A percentile compares a stretch with the other conserved stretches of the same genome.
These are phyloP conservation scores for Tetraodon nigroviridis DNA, from an alignment of 2,113 vertebrate genomes.

Conservation along the genomic window DNA sequence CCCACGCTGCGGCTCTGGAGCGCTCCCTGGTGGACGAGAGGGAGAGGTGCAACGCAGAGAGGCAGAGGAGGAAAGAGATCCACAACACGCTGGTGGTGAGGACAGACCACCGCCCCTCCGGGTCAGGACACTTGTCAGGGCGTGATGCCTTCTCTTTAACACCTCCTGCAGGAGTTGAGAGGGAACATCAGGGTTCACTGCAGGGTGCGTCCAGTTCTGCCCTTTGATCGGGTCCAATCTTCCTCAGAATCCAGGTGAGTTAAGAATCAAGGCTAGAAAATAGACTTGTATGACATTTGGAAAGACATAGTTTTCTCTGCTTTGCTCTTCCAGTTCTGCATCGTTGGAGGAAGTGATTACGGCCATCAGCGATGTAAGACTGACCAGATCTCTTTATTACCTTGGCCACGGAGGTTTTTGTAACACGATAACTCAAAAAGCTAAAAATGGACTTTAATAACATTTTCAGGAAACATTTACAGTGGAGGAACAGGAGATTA, in stretches of 20 bases:
- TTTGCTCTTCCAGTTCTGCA: constrained; percentile 37
- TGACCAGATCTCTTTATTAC: not conserved
- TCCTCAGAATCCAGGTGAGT: constrained; percentile 47
- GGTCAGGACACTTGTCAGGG: not conserved
- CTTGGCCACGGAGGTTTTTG: too few relatives aligned
- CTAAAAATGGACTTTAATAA: too few relatives aligned
- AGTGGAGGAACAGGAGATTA: too few relatives aligned
- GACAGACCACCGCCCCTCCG: not conserved
- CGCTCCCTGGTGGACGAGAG: constrained; percentile 65
- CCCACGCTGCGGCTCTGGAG: constrained; percentile 56
- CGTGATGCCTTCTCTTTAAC: not conserved
- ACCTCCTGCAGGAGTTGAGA: constrained; percentile 63
- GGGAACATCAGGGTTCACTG: constrained; percentile 77
- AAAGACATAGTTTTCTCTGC: not conserved
- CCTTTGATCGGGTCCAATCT: constrained; percentile 54
- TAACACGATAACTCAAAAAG: too few relatives aligned
- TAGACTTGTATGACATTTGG: not conserved
- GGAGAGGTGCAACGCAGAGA: constrained; percentile 60
- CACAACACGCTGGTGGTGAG: constrained; percentile 71
- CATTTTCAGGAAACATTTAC: too few relatives aligned
- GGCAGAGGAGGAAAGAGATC: constrained; percentile 62
- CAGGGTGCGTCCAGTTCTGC: constrained; percentile 66
- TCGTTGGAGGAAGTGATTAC: constrained; percentile 66
- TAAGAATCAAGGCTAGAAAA: not conserved
- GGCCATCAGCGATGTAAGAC: constrained; percentile 67